Evolutionary conservation across 2,113 vertebrate genomes (phyloP).

Genomic region (Craseonycteris thonglongyai): DNA sequence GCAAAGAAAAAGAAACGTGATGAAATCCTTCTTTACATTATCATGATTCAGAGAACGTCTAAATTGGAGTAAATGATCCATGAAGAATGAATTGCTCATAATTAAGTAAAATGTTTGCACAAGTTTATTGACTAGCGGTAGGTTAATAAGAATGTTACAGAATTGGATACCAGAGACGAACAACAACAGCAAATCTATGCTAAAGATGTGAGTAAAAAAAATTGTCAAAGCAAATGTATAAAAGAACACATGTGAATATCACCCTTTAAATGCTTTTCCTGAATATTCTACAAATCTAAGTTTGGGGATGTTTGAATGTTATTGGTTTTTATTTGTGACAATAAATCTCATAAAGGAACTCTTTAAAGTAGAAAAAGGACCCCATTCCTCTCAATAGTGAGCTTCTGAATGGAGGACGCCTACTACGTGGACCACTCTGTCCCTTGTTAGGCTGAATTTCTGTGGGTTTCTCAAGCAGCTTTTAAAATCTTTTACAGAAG

Average conservation of each 20-base stretch:
- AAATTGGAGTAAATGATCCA: background rate
- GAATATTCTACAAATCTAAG: conserved; percentile 2
- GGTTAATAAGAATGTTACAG: background rate
- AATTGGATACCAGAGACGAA: background rate
- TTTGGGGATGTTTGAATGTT: background rate
- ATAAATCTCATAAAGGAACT: background rate
- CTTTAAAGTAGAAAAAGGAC: background rate
- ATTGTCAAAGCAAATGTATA: background rate
- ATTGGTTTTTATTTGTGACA: background rate
- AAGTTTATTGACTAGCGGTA: conserved; percentile 41
- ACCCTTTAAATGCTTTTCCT: background rate
- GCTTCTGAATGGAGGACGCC: background rate
- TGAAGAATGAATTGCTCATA: conserved; percentile 14
- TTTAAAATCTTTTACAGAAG: background rate
- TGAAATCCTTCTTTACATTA: background rate
- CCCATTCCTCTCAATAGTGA: background rate
- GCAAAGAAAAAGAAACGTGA: background rate
- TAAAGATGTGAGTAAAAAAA: background rate
- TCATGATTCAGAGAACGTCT: background rate
- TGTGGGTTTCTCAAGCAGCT: background rate
- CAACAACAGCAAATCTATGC: background rate
- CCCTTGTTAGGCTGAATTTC: background rate
- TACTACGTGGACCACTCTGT: background rate
- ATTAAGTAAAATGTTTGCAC: conserved; percentile 19
- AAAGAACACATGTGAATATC: background rate